Percentiles rank a stretch among this genome's conserved stretches.
Conservation (phyloP, 2,888 invertebrate species). For the Amorpha juglandis region DNA sequence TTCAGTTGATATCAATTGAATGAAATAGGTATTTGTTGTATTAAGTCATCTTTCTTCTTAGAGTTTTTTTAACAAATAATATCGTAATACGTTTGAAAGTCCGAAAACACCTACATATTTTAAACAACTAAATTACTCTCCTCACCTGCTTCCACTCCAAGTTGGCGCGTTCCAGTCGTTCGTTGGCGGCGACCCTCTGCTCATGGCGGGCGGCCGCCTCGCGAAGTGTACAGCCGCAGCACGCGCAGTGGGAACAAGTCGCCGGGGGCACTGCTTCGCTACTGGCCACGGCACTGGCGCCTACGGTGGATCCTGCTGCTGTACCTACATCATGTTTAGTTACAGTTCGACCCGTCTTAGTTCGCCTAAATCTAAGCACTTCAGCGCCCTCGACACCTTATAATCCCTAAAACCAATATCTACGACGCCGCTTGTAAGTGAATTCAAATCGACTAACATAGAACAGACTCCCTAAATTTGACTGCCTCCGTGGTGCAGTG, state of each 20-base stretch:
- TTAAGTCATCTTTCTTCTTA: no score
- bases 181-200: slow-evolving; percentile 90
- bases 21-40: neutral
- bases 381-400: neutral
- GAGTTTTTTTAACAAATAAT: no score
- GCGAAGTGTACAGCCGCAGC: slow-evolving; percentile 85
- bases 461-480: no score
- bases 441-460: no score
- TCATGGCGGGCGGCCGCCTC: slow-evolving; percentile 92
- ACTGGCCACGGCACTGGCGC: slow-evolving; percentile 36
- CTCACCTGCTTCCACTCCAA: slow-evolving; percentile 91
- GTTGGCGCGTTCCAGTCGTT: slow-evolving; percentile 90
- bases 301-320: slow-evolving; percentile 38
- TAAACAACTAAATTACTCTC: no score
- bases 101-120: no score
- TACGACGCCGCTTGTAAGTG: no score
- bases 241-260: slow-evolving; percentile 64
- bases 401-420: no score
- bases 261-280: slow-evolving; percentile 48
- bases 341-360: neutral
- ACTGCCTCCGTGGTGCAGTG: no score
- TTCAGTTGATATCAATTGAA: neutral
- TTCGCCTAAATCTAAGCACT: neutral
- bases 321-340: neutral
- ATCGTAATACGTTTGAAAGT: no score